phyloP scores from a whole-genome alignment of 2,113 vertebrate genomes.

The Columbina picui region DNA sequence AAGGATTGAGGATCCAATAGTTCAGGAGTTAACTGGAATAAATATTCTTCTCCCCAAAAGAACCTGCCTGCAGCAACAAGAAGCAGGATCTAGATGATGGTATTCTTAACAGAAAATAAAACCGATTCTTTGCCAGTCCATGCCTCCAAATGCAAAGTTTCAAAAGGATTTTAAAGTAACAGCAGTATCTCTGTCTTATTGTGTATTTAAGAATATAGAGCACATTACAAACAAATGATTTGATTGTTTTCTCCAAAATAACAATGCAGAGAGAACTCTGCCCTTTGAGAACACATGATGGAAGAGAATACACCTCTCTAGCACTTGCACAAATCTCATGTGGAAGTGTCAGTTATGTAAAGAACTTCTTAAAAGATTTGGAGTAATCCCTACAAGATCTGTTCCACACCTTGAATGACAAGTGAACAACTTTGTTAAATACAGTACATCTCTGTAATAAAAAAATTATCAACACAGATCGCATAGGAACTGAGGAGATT shows the following conservation, averaged over 20 bases:
- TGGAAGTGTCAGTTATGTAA: neutral
- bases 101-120: neutral
- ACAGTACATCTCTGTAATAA: neutral
- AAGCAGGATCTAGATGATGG: neutral
- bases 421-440: neutral
- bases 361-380: neutral
- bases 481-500: neutral
- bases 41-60: neutral
- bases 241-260: neutral
- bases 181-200: neutral
- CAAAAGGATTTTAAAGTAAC: neutral
- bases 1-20: neutral
- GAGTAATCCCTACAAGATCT: neutral
- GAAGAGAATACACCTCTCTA: neutral
- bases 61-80: neutral
- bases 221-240: neutral
- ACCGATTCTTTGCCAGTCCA: neutral
- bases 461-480: neutral
- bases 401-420: neutral
- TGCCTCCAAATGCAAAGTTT: neutral
- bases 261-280: neutral
- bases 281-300: neutral
- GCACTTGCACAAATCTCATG: neutral
- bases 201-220: neutral
- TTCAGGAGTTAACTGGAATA: conserved; percentile 1